A percentile compares a stretch with the other conserved stretches of the same genome.
These are phyloP conservation scores for Diceros bicornis DNA, from an alignment of 2,797 vertebrate genomes.

Conservation along the genomic window DNA sequence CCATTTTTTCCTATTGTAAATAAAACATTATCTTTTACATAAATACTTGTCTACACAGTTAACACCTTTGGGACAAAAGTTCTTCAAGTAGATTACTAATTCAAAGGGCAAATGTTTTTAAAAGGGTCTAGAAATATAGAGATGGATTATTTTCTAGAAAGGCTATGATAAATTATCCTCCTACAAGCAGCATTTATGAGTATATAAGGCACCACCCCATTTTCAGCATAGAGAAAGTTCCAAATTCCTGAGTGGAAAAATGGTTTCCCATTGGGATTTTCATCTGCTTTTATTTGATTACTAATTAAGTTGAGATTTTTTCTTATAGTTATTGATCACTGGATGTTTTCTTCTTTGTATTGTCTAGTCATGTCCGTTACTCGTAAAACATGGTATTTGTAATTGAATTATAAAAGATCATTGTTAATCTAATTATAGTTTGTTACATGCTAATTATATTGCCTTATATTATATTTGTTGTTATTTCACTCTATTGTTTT, in stretches of 20 bases:
- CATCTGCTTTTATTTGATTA: conserved; percentile 35
- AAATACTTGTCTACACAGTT: not conserved
- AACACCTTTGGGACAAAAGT: not conserved
- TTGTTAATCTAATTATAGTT: not conserved
- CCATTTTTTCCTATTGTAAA: conserved; percentile 20
- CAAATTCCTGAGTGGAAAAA: not conserved
- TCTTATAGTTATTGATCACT: not conserved
- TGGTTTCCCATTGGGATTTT: conserved; percentile 2
- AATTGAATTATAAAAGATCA: not conserved
- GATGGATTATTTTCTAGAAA: conserved; percentile 4
- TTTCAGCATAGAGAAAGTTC: not conserved
- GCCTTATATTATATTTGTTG: not conserved
- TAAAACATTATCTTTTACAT: not conserved
- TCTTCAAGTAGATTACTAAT: not conserved
- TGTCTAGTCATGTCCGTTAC: conserved; percentile 13
- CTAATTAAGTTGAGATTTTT: not conserved
- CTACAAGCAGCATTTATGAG: not conserved
- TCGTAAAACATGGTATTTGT: not conserved
- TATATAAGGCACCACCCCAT: not conserved
- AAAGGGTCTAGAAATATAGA: not conserved
- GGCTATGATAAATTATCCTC: not conserved
- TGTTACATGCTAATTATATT: not conserved
- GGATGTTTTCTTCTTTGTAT: not conserved
- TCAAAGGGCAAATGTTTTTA: not conserved
- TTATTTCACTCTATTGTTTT: conserved; percentile 20